Percentiles rank a stretch among this genome's conserved stretches.
Evolutionary conservation across 2,888 invertebrate species (phyloP).

Genomic region (Cotesia congregata): DNA sequence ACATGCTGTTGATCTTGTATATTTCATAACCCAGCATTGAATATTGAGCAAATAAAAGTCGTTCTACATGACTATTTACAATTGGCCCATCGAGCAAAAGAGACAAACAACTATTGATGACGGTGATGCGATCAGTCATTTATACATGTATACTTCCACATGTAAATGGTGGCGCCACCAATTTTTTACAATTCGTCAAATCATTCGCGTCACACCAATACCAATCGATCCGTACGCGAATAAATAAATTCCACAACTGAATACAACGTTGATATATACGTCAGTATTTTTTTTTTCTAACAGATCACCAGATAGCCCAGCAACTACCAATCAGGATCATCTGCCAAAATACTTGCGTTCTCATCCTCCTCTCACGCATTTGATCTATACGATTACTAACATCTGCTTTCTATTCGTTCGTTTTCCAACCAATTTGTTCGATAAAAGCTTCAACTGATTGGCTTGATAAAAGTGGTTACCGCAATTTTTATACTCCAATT

Average conservation of each 20-base stretch:
- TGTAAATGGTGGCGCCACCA: constrained; percentile 43
- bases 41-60: constrained; percentile 62
- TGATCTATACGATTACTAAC: constrained; percentile 41
- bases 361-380: constrained; percentile 34
- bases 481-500: constrained; percentile 54
- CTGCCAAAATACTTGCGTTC: constrained; percentile 61
- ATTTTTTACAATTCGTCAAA: constrained; percentile 45
- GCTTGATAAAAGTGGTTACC: constrained; percentile 62
- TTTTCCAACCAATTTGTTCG: constrained; percentile 66
- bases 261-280: constrained; percentile 12
- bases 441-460: constrained; percentile 68
- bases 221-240: constrained; percentile 30
- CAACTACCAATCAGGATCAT: constrained; percentile 70
- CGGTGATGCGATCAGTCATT: constrained; percentile 4
- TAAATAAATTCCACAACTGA: constrained; percentile 8
- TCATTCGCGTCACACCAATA: constrained; percentile 39
- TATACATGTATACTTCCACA: not conserved
- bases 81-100: constrained; percentile 39
- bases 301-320: constrained; percentile 61
- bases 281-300: constrained; percentile 46
- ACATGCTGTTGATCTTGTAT: constrained; percentile 43
- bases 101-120: not conserved
- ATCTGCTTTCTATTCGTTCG: constrained; percentile 47
- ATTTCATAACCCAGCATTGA: constrained; percentile 55
- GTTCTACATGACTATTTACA: constrained; percentile 55